Evolutionary conservation across 2,888 invertebrate genomes (phyloP).

Genomic region (Orchestes rusci): DNA sequence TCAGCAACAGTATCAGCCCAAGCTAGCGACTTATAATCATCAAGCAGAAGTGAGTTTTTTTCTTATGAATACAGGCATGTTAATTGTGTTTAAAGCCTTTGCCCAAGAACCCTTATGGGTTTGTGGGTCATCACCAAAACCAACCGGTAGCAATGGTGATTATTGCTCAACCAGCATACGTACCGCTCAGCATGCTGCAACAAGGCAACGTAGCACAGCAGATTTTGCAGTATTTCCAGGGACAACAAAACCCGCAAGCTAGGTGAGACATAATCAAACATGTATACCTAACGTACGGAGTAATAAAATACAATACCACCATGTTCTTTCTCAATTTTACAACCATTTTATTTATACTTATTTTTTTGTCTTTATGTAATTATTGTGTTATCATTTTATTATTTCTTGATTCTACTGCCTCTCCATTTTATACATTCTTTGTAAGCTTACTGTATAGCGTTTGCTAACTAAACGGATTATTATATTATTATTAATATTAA

Average conservation of each 20-base stretch:
- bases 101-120: neutral
- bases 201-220: constrained; percentile 34
- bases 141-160: constrained; percentile 40
- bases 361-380: no score
- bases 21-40: constrained; percentile 16
- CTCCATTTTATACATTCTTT: no score
- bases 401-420: no score
- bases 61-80: no score
- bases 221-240: constrained; percentile 38
- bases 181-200: constrained; percentile 33
- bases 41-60: constrained; percentile 22
- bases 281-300: neutral
- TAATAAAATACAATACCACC: no score
- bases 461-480: no score
- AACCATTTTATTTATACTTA: no score
- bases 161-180: constrained; percentile 39
- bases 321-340: no score
- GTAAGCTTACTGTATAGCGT: no score
- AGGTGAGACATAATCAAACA: constrained; percentile 27
- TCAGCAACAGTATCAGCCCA: constrained; percentile 23
- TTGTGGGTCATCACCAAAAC: constrained; percentile 26
- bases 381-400: no score
- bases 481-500: neutral
- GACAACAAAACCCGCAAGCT: constrained; percentile 35
- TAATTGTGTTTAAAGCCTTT: no score